Percentiles rank a stretch among this genome's conserved stretches.
These are phyloP conservation scores for Tortrix viridana DNA, from an alignment of 2,888 invertebrate genomes.

Conservation along the genomic window DNA sequence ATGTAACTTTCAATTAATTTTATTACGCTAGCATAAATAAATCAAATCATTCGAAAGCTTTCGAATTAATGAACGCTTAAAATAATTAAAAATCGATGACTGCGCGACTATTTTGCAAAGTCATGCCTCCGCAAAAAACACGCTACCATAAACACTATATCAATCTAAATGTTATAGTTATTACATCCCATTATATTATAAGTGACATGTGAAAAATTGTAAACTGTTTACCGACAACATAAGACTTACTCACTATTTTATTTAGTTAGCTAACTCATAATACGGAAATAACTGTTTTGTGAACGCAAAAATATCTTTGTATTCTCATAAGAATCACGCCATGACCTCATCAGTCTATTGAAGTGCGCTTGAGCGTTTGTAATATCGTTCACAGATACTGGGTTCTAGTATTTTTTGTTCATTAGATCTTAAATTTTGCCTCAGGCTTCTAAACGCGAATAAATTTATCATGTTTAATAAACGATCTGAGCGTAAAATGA, in stretches of 20 bases:
- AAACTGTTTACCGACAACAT: conserved; percentile 43
- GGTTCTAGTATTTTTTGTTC: conserved; percentile 30
- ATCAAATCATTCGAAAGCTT: conserved; percentile 56
- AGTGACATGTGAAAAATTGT: conserved; percentile 48
- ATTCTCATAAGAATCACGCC: conserved; percentile 46
- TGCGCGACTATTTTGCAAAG: conserved; percentile 46
- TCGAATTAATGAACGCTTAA: conserved; percentile 57
- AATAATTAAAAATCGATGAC: conserved; percentile 60
- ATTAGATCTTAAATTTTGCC: not conserved
- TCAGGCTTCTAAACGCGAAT: not conserved
- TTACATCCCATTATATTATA: conserved; percentile 43
- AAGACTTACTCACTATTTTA: conserved; percentile 34
- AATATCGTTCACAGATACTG: conserved; percentile 52
- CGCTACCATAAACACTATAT: conserved; percentile 47
- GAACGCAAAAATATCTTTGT: conserved; percentile 43
- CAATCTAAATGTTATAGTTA: conserved; percentile 37
- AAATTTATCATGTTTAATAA: not conserved
- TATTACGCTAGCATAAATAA: conserved; percentile 25
- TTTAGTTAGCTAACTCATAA: conserved; percentile 3
- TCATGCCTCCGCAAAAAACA: conserved; percentile 41
- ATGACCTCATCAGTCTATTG: conserved; percentile 54
- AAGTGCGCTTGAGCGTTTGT: conserved; percentile 46
- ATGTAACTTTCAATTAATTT: conserved; percentile 36
- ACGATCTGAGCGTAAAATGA: too few relatives aligned
- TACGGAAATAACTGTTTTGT: conserved; percentile 37